These are phyloP conservation scores for Cerastoderma edule DNA, from an alignment of 2,888 invertebrate genomes.

Conservation along the genomic window DNA sequence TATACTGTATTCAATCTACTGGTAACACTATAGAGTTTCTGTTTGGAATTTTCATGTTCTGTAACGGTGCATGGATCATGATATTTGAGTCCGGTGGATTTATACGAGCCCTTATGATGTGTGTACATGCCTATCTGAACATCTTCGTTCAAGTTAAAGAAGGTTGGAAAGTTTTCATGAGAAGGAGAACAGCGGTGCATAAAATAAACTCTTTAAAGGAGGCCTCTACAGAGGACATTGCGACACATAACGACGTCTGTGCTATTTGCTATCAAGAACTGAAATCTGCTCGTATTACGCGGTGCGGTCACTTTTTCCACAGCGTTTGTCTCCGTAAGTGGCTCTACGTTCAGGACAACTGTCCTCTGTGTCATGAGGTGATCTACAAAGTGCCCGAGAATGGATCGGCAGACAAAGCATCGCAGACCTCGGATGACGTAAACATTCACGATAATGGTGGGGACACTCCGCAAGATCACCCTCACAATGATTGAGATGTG, in stretches of 20 bases:
- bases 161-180: slow-evolving; percentile 84
- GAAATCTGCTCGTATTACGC: slow-evolving; percentile 87
- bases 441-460: neutral
- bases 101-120: slow-evolving; percentile 97
- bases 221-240: slow-evolving; percentile 91
- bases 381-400: slow-evolving; percentile 63
- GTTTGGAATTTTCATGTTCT: slow-evolving; percentile 92
- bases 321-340: slow-evolving; percentile 97
- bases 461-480: slow-evolving; percentile 3
- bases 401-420: slow-evolving; percentile 15
- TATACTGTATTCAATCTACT: slow-evolving; percentile 94
- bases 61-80: slow-evolving; percentile 85
- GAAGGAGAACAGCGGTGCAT: slow-evolving; percentile 88
- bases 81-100: slow-evolving; percentile 97
- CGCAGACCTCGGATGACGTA: slow-evolving; percentile 8
- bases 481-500: slow-evolving; percentile 8
- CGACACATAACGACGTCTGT: slow-evolving; percentile 91
- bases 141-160: slow-evolving; percentile 88
- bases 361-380: slow-evolving; percentile 92
- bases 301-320: slow-evolving; percentile 93
- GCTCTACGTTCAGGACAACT: slow-evolving; percentile 96
- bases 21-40: slow-evolving; percentile 97
- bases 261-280: slow-evolving; percentile 98
- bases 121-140: slow-evolving; percentile 98
- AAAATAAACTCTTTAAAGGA: slow-evolving; percentile 95